Conservation (phyloP, 2,113 vertebrate genomes). For the Hydropotes inermis region DNA sequence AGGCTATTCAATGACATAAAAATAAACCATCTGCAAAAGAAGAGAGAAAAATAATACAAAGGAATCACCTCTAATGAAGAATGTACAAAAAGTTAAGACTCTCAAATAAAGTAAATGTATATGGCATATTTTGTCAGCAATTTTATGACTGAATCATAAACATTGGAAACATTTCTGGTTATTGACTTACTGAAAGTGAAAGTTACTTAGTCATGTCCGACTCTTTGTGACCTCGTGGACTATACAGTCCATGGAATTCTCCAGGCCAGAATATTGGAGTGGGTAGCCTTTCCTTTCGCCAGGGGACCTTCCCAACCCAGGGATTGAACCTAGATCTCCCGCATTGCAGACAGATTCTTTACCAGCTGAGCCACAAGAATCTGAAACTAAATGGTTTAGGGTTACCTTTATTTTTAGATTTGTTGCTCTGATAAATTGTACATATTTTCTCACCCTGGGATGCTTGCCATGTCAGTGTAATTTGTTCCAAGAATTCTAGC, state of each 20-base stretch:
- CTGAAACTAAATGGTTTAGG: not conserved
- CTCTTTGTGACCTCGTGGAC: not conserved
- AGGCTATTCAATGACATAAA: conserved; percentile 4
- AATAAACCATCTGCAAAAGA: conserved; percentile 39
- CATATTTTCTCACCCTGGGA: not conserved
- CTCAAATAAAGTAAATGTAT: not conserved
- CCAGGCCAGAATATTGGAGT: not conserved
- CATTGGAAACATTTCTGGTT: not conserved
- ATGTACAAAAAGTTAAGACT: not conserved
- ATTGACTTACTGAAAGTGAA: not conserved
- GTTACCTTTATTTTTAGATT: conserved; percentile 2
- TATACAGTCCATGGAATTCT: not conserved
- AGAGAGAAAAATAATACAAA: not conserved
- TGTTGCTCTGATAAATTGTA: conserved; percentile 1
- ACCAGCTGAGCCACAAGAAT: not conserved
- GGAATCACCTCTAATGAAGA: not conserved
- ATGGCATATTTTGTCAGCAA: not conserved
- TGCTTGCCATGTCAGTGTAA: not conserved
- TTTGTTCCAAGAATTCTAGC: not conserved
- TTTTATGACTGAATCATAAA: conserved; percentile 7
- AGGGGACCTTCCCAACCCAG: not conserved
- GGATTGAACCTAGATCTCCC: not conserved
- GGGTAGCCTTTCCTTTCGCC: not conserved
- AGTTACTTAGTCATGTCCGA: not conserved
- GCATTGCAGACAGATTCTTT: not conserved